These are phyloP conservation scores for Ciconia nigra DNA, from an alignment of 2,797 vertebrate genomes.

Conservation along the genomic window DNA sequence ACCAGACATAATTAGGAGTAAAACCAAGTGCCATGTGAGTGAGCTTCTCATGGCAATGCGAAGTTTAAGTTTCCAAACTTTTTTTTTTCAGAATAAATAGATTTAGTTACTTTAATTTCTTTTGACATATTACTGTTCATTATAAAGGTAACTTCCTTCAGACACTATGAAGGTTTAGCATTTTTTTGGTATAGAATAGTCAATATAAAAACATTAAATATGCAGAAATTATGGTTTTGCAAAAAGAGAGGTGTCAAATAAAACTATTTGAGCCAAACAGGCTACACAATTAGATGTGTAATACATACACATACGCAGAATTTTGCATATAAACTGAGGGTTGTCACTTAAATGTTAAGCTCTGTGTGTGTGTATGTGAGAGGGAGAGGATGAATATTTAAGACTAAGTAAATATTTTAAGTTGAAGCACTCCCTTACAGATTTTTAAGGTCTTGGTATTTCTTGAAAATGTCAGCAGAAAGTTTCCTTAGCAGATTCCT, in stretches of 20 bases:
- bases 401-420: neutral
- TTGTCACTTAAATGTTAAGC: neutral
- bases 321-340: neutral
- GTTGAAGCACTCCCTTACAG: slow-evolving; percentile 80
- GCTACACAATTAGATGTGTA: neutral
- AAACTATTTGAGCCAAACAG: neutral
- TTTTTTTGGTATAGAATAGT: neutral
- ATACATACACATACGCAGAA: too few relatives aligned
- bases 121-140: neutral
- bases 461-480: slow-evolving; percentile 82
- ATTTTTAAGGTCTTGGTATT: slow-evolving; percentile 85
- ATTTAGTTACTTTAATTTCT: neutral
- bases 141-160: neutral
- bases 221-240: neutral
- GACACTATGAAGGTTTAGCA: neutral
- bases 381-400: neutral
- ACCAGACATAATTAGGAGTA: neutral
- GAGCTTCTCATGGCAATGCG: neutral
- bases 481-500: slow-evolving; percentile 85
- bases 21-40: neutral
- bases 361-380: too few relatives aligned
- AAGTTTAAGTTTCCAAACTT: neutral
- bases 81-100: neutral
- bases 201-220: neutral
- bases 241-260: neutral